These are phyloP conservation scores for Cyclargus thomasi DNA, from an alignment of 1,140 invertebrate species.

Conservation along the genomic window DNA sequence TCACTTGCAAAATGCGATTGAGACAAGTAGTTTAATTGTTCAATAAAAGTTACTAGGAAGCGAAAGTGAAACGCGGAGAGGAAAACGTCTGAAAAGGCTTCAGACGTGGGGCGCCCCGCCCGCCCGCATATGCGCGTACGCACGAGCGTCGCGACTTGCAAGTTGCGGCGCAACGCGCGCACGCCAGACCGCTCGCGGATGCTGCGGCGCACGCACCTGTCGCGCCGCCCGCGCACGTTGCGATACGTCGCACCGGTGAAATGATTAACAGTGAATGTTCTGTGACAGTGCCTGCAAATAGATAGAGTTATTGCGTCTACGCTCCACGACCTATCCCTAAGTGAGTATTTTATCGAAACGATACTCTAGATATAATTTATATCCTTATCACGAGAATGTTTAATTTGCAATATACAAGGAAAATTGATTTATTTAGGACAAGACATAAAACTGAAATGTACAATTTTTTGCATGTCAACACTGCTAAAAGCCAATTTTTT, in stretches of 20 bases:
- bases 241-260: conserved; percentile 28
- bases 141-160: conserved; percentile 56
- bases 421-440: no score
- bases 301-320: conserved; percentile 33
- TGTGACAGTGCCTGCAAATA: conserved; percentile 46
- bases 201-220: conserved; percentile 59
- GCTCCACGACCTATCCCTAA: conserved; percentile 52
- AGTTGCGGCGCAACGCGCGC: conserved; percentile 30
- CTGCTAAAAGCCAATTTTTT: no score
- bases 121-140: conserved; percentile 60
- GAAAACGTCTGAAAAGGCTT: conserved; percentile 53
- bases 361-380: conserved; percentile 14
- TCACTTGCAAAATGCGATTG: no score
- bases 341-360: conserved; percentile 34
- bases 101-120: conserved; percentile 46
- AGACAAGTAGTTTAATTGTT: background rate
- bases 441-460: no score
- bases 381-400: conserved; percentile 11
- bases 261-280: conserved; percentile 47
- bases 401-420: background rate
- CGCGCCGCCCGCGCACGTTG: conserved; percentile 23
- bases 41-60: background rate
- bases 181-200: conserved; percentile 55
- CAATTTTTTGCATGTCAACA: no score
- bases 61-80: conserved; percentile 19